A percentile compares a stretch with the other conserved stretches of the same genome.
Evolutionary conservation across 2,113 vertebrate genomes (phyloP).

Genomic region (Pycnonotus jocosus): DNA sequence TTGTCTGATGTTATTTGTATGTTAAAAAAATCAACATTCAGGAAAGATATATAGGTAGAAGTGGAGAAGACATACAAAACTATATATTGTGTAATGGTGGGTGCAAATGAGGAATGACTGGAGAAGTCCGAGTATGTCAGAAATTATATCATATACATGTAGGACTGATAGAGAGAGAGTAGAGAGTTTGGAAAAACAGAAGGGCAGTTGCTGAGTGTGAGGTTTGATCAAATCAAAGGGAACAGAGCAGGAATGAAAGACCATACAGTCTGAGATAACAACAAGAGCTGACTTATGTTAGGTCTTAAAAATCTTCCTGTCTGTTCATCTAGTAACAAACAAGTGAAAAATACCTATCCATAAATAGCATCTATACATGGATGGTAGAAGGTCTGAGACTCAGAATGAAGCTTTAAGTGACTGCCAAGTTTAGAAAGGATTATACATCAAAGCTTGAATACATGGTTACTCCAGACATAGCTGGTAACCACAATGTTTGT

Average conservation of each 20-base stretch:
- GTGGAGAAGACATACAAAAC: neutral
- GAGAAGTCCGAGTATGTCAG: neutral
- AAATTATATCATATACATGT: neutral
- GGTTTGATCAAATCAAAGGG: neutral
- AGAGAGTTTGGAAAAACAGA: neutral
- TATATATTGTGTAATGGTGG: neutral
- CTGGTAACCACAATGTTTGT: neutral
- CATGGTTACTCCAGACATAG: neutral
- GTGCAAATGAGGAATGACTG: neutral
- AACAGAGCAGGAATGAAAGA: neutral
- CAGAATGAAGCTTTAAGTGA: slow-evolving; percentile 7
- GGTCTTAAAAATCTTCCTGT: neutral
- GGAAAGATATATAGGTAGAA: neutral
- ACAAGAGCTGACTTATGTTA: neutral
- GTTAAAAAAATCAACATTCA: neutral
- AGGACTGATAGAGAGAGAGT: neutral
- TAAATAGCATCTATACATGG: neutral
- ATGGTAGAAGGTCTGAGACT: neutral
- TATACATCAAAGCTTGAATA: slow-evolving; percentile 20
- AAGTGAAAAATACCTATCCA: neutral
- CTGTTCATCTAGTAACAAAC: neutral
- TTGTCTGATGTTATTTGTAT: neutral
- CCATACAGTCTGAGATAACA: neutral
- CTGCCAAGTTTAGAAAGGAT: slow-evolving; percentile 27
- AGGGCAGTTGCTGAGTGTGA: neutral